Percentiles rank a stretch among this genome's conserved stretches.
Conservation (phyloP, 2,797 vertebrate species). For the Phylloscopus collybita region DNA sequence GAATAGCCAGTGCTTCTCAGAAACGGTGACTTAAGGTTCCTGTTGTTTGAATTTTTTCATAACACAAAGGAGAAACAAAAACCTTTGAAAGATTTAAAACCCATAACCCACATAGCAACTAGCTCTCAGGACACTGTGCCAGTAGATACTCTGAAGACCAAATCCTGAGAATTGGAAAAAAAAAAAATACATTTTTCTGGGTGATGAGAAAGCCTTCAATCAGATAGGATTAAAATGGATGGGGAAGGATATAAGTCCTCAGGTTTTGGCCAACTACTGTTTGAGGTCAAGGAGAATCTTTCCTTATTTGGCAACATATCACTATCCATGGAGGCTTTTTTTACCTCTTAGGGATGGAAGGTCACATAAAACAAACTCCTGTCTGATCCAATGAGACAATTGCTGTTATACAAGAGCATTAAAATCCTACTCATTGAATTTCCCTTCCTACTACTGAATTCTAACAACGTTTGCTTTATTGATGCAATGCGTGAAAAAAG, state of each 20-base stretch:
- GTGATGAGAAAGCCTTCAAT: not conserved
- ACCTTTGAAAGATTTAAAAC: not conserved
- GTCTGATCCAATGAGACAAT: not conserved
- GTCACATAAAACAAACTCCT: conserved; percentile 11
- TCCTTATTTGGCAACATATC: conserved; percentile 29
- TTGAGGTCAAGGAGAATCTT: not conserved
- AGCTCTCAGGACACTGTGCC: not conserved
- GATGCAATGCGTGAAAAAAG: not conserved
- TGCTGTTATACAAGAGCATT: not conserved
- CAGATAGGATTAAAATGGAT: conserved; percentile 17
- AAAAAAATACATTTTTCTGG: not conserved
- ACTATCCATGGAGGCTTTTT: not conserved
- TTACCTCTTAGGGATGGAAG: not conserved
- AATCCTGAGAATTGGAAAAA: not conserved
- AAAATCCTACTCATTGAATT: conserved; percentile 10
- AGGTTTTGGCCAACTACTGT: not conserved
- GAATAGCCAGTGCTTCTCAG: not conserved
- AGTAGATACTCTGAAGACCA: not conserved
- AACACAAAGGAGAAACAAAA: not conserved
- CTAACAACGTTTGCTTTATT: not conserved
- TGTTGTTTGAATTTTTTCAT: not conserved
- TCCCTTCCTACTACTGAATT: not conserved
- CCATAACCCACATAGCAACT: not conserved
- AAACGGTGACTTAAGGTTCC: not conserved
- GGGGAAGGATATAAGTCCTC: not conserved